Evolutionary conservation across 2,113 vertebrate genomes (phyloP).

Genomic region (Chaetops frenatus): DNA sequence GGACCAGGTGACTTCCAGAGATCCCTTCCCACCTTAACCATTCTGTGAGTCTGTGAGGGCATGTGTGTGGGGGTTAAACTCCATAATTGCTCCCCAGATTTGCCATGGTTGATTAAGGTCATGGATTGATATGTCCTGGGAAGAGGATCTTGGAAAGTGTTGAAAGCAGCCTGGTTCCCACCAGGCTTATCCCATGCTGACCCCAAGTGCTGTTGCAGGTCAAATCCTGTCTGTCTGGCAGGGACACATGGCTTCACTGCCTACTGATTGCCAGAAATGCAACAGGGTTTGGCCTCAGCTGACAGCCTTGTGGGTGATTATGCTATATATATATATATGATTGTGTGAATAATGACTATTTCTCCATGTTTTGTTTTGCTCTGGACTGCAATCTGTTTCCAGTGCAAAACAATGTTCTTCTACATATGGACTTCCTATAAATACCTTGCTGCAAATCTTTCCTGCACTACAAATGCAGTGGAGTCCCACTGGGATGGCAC

Average conservation of each 20-base stretch:
- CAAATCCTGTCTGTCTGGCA: not conserved
- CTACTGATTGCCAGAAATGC: not conserved
- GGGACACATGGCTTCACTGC: not conserved
- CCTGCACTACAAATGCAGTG: not conserved
- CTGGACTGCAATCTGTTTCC: not conserved
- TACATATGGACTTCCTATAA: not conserved
- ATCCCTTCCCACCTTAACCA: not conserved
- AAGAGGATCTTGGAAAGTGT: not conserved
- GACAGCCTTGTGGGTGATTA: not conserved
- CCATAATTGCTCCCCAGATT: not conserved
- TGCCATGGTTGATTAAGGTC: not conserved
- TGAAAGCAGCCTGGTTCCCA: not conserved
- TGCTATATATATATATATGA: not conserved
- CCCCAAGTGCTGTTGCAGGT: accelerated
- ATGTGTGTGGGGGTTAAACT: not conserved
- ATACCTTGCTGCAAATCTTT: not conserved
- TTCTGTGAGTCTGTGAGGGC: not conserved
- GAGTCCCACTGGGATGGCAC: not conserved
- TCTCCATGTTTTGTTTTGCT: not conserved
- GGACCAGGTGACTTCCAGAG: not conserved
- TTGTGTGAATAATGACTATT: not conserved
- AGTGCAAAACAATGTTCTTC: not conserved
- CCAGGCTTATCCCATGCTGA: not conserved
- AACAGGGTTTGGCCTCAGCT: not conserved
- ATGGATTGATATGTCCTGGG: not conserved